Evolutionary conservation across 2,888 invertebrate genomes (phyloP).

Genomic region (Athripsodes cinereus): DNA sequence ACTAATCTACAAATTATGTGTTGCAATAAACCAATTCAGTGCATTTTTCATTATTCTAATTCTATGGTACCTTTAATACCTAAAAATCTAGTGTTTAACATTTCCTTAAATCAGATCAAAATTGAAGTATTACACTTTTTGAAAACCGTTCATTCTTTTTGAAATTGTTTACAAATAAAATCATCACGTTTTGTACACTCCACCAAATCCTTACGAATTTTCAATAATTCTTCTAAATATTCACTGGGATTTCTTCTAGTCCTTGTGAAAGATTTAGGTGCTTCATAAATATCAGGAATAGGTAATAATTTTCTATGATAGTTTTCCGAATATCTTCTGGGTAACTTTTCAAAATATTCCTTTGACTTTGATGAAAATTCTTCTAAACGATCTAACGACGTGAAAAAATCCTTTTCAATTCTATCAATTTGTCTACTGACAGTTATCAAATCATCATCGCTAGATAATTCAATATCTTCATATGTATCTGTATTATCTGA

Average conservation of each 20-base stretch:
- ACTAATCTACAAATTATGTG: no score
- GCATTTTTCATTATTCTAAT: no score
- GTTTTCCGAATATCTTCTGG: constrained; percentile 11
- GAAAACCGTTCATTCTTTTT: no score
- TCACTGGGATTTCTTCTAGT: constrained; percentile 43
- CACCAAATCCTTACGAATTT: constrained; percentile 50
- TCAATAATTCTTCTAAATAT: constrained; percentile 52
- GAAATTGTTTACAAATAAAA: constrained; percentile 22
- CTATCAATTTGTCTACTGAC: constrained; percentile 10
- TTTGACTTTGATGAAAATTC: constrained; percentile 12
- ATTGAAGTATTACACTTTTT: no score
- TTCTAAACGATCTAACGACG: constrained; percentile 19
- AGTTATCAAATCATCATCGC: constrained; percentile 11
- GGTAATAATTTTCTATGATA: constrained; percentile 9
- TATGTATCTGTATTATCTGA: neutral
- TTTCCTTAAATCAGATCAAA: no score
- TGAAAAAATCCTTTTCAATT: constrained; percentile 19
- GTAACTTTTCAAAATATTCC: constrained; percentile 18
- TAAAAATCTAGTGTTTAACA: no score
- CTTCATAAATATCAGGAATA: constrained; percentile 1
- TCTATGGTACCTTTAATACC: no score
- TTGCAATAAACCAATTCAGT: no score
- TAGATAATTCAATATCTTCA: neutral
- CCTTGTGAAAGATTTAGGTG: constrained; percentile 14
- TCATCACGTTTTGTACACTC: constrained; percentile 24